Evolutionary conservation across 2,888 invertebrate genomes (phyloP).

Genomic region (Onthophagus sagittarius): DNA sequence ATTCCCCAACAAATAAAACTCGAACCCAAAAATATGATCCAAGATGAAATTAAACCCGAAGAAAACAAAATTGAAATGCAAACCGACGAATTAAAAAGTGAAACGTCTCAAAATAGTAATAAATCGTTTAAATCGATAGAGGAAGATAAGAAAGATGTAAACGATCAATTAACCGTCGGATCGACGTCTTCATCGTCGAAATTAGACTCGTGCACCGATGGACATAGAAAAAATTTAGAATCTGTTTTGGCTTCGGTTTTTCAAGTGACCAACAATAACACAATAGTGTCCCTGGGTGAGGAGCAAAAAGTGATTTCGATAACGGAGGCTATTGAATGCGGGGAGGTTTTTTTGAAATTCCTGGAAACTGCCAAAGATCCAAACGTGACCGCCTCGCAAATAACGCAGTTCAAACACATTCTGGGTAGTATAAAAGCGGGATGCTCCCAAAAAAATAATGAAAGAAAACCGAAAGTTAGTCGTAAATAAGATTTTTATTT

Average conservation of each 20-base stretch:
- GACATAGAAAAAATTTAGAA: neutral
- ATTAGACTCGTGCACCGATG: neutral
- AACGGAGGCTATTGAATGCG: slow-evolving; percentile 68
- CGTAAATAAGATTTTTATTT: slow-evolving; percentile 16
- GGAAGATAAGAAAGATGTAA: neutral
- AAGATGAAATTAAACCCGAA: neutral
- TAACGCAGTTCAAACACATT: slow-evolving; percentile 71
- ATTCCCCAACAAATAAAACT: neutral
- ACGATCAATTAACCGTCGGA: no score
- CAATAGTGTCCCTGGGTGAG: neutral
- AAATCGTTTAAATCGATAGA: neutral
- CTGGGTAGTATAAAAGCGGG: slow-evolving; percentile 69
- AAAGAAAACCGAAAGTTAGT: slow-evolving; percentile 42
- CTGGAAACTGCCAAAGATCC: slow-evolving; percentile 75
- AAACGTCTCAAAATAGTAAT: neutral
- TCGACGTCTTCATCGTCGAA: neutral
- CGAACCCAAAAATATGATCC: neutral
- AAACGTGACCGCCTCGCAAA: slow-evolving; percentile 71
- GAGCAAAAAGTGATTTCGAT: neutral
- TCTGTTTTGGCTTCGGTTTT: neutral
- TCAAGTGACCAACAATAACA: neutral
- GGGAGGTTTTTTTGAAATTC: slow-evolving; percentile 78
- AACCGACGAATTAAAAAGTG: neutral
- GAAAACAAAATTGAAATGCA: neutral
- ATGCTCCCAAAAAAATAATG: slow-evolving; percentile 48